phyloP scores from a whole-genome alignment of 2,797 vertebrate genomes.

The Acanthopagrus latus region DNA sequence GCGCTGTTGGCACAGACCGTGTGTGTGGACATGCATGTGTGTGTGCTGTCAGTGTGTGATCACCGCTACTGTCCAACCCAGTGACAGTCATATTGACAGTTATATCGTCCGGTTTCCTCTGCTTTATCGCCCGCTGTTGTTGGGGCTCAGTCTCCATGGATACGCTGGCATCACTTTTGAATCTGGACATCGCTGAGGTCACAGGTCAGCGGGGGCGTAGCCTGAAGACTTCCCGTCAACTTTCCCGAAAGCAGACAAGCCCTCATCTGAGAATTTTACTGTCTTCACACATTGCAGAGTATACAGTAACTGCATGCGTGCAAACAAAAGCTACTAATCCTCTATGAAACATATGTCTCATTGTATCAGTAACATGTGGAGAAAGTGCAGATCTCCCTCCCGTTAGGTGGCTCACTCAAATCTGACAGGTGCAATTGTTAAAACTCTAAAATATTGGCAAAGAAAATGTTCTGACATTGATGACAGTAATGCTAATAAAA shows the following conservation, averaged over 20 bases:
- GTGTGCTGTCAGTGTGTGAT: constrained; percentile 12
- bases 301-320: background rate
- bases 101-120: constrained; percentile 28
- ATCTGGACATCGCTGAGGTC: constrained; percentile 27
- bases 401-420: background rate
- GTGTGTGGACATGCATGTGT: background rate
- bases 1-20: background rate
- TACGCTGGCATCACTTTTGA: constrained; percentile 27
- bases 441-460: background rate
- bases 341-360: background rate
- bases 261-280: constrained; percentile 37
- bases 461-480: background rate
- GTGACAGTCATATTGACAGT: constrained; percentile 23
- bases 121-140: constrained; percentile 24
- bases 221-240: constrained; percentile 28
- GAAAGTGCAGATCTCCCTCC: background rate
- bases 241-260: constrained; percentile 42
- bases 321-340: background rate
- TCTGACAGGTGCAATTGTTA: background rate
- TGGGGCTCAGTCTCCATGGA: constrained; percentile 30
- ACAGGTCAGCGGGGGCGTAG: constrained; percentile 4
- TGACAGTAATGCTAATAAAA: background rate
- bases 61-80: constrained; percentile 7
- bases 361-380: background rate
- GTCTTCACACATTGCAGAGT: constrained; percentile 5